Evolutionary conservation across 2,888 invertebrate species (phyloP).

Genomic region (Toxonevra muliebris): DNA sequence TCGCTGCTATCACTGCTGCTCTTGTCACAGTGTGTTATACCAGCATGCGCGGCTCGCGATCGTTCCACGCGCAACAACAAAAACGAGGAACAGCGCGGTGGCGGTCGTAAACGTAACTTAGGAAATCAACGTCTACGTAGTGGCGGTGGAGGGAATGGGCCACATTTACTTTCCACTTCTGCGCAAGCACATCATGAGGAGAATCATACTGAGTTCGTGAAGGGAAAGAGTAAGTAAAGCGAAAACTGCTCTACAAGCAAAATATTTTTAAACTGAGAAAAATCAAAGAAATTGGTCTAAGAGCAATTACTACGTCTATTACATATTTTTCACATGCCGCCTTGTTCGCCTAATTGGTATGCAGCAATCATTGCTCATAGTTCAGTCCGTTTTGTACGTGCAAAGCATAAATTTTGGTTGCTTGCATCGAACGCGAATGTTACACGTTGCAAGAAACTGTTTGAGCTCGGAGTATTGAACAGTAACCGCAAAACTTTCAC

Average conservation of each 20-base stretch:
- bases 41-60: slow-evolving; percentile 50
- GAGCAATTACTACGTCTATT: neutral
- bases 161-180: neutral
- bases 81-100: slow-evolving; percentile 25
- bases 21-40: slow-evolving; percentile 50
- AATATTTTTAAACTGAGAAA: no score
- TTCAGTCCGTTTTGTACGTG: slow-evolving; percentile 49
- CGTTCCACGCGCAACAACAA: slow-evolving; percentile 51
- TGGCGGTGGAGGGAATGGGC: slow-evolving; percentile 12
- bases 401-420: slow-evolving; percentile 41
- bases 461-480: no score
- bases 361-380: slow-evolving; percentile 44
- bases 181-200: slow-evolving; percentile 44
- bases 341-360: slow-evolving; percentile 37
- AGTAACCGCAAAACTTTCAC: no score
- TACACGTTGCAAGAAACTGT: no score
- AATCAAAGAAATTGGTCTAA: no score
- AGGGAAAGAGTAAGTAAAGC: slow-evolving; percentile 78
- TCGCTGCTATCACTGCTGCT: slow-evolving; percentile 54
- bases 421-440: no score
- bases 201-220: slow-evolving; percentile 74
- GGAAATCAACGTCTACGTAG: slow-evolving; percentile 17
- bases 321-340: neutral
- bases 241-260: neutral
- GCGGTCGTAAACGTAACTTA: slow-evolving; percentile 12